Percentiles rank a stretch among this genome's conserved stretches.
phyloP scores from a whole-genome alignment of 2,113 vertebrate genomes.

The Eulemur rufifrons region DNA sequence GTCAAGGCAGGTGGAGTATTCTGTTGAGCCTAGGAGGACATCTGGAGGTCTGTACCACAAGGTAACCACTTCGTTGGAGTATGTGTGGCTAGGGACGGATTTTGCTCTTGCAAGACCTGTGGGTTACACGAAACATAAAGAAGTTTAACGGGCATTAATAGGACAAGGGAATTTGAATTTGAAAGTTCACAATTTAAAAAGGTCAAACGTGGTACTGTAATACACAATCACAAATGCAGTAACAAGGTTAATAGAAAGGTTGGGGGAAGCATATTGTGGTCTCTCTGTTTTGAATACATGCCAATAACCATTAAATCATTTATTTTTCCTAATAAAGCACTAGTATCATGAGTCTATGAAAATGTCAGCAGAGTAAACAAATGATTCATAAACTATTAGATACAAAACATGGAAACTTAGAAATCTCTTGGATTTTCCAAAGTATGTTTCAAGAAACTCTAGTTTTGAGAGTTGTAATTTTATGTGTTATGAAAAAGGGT shows the following conservation, averaged over 20 bases:
- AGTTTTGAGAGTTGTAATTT: background rate
- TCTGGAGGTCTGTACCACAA: constrained; percentile 98
- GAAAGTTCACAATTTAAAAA: constrained; percentile 54
- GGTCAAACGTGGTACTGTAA: background rate
- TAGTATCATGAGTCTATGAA: background rate
- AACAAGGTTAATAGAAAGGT: background rate
- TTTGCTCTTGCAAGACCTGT: constrained; percentile 96
- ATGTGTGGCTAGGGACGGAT: constrained; percentile 97
- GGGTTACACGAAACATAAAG: constrained; percentile 57
- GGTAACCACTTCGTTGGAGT: constrained; percentile 98
- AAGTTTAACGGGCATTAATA: constrained; percentile 51
- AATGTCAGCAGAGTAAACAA: background rate
- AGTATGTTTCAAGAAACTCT: background rate
- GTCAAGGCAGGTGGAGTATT: constrained; percentile 98
- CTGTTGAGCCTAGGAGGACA: constrained; percentile 96
- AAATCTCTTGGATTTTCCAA: background rate
- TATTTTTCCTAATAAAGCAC: background rate
- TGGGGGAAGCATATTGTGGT: background rate
- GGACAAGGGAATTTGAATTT: constrained; percentile 44
- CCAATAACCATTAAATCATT: constrained; percentile 14
- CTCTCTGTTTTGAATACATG: background rate
- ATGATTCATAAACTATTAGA: background rate
- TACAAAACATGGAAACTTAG: background rate
- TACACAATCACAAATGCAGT: background rate
- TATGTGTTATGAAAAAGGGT: background rate